These are phyloP conservation scores for Pachycephus smyrnensis DNA, from an alignment of 2,888 invertebrate genomes.

Conservation along the genomic window DNA sequence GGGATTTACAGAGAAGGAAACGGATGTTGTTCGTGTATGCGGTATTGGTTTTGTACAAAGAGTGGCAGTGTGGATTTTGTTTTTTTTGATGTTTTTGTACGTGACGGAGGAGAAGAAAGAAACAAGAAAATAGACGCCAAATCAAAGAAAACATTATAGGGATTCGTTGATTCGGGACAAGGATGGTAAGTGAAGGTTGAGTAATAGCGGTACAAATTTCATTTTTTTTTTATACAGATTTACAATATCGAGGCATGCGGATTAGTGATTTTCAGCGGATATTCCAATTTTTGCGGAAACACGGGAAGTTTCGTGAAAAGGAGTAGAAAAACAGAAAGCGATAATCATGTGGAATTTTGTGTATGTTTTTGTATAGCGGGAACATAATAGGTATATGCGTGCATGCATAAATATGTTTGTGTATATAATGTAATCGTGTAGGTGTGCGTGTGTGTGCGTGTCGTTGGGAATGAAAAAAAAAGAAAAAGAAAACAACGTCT, in stretches of 20 bases:
- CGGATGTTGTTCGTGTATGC: constrained; percentile 44
- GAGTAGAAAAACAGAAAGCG: background rate
- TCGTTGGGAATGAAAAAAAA: constrained; percentile 23
- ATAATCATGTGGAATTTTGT: constrained; percentile 7
- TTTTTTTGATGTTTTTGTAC: background rate
- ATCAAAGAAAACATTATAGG: background rate
- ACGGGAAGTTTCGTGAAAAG: background rate
- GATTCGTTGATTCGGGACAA: background rate
- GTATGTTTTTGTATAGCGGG: constrained; percentile 18
- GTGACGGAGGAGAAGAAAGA: constrained; percentile 23
- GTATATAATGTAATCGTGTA: background rate
- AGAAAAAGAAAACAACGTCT: constrained; percentile 25
- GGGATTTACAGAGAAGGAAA: constrained; percentile 43
- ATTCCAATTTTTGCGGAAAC: background rate
- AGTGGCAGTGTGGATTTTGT: constrained; percentile 12
- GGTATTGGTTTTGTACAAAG: constrained; percentile 31
- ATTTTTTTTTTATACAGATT: constrained; percentile 30
- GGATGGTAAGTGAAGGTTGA: background rate
- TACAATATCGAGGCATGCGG: constrained; percentile 45
- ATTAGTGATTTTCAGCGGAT: constrained; percentile 23
- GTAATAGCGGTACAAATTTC: background rate
- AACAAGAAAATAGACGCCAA: constrained; percentile 15
- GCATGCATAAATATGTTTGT: constrained; percentile 20
- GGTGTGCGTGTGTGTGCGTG: constrained; percentile 42
- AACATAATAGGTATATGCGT: constrained; percentile 19